Evolutionary conservation across 2,888 invertebrate species (phyloP), one percentile per base, ranked within the genome.

Genomic region (Diaphora mendica): DNA sequence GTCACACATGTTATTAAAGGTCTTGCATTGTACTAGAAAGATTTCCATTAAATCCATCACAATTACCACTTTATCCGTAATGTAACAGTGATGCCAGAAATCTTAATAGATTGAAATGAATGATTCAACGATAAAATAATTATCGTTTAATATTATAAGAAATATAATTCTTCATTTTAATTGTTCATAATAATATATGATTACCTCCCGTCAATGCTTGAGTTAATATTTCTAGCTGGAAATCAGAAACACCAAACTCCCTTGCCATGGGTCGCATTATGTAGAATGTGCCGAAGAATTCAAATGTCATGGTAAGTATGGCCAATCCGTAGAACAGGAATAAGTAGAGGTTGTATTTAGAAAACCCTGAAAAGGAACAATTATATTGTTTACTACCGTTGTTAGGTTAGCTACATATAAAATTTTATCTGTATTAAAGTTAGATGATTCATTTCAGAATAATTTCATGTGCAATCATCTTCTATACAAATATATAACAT

Each of bases 271-370:
- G 91, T 0, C 92, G 91, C 64, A 93, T 92, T 83, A 93, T 80
- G 80, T 89, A 93, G 0, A 92, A 89, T 42, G 93, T 91, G 15
- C 93, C 92, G 79, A 91, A 85, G 26, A 90, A 85, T 84, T 93
- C 93, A 76, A 89, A 91, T 4, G 88, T 87, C 93, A 93, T 92
- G 2, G 90, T 89, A 39, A 86, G 83, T 68, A 91, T 88, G 75
- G 92, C 83, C 66, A 85, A 83, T 20, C 88, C 74, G 72, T 87
- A 86, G 3, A 92, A 80, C 30, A 87, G 8, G 76, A 90, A 85
- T 80, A 88, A 83, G 59, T 88, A 72, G 35, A 88, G 74, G 83
- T 92, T 93, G 83, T 87, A 93, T 5, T 70, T 42, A 64, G 64
- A 62, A 42, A 64, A 70, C 20, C 70, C 70, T 70, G 23, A 30